A percentile compares a stretch with the other conserved stretches of the same genome.
Conservation (phyloP, 2,113 vertebrate genomes). For the Melanostigma gelatinosum region DNA sequence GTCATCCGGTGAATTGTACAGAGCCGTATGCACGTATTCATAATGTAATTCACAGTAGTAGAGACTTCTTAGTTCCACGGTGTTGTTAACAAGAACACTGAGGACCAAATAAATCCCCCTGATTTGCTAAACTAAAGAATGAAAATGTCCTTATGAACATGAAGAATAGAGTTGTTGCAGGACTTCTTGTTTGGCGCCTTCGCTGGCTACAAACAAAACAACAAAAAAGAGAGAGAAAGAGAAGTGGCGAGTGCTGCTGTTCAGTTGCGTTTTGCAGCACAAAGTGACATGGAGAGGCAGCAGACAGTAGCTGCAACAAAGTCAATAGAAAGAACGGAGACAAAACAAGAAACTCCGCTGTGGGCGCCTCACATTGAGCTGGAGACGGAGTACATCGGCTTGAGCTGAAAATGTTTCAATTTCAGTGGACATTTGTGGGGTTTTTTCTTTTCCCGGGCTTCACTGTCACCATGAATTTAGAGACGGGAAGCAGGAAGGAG, state of each 20-base stretch:
- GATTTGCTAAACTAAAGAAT: background rate
- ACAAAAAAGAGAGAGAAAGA: background rate
- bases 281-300: conserved; percentile 3
- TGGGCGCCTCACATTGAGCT: background rate
- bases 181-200: too few species aligned
- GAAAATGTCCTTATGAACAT: background rate
- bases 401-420: conserved; percentile 1
- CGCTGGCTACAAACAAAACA: background rate
- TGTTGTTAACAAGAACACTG: background rate
- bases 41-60: too few species aligned
- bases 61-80: too few species aligned
- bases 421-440: background rate
- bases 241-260: background rate
- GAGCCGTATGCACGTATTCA: too few species aligned
- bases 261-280: background rate
- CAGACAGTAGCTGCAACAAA: background rate
- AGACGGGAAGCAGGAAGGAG: background rate
- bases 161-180: background rate
- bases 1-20: too few species aligned
- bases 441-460: background rate
- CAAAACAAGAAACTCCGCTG: background rate
- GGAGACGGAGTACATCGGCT: background rate
- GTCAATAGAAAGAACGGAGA: background rate
- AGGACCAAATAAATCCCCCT: background rate
- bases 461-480: background rate